A percentile compares a stretch with the other conserved stretches of the same genome.
These are phyloP conservation scores for Pachypanchax playfairii DNA, from an alignment of 2,113 vertebrate genomes.

Conservation along the genomic window DNA sequence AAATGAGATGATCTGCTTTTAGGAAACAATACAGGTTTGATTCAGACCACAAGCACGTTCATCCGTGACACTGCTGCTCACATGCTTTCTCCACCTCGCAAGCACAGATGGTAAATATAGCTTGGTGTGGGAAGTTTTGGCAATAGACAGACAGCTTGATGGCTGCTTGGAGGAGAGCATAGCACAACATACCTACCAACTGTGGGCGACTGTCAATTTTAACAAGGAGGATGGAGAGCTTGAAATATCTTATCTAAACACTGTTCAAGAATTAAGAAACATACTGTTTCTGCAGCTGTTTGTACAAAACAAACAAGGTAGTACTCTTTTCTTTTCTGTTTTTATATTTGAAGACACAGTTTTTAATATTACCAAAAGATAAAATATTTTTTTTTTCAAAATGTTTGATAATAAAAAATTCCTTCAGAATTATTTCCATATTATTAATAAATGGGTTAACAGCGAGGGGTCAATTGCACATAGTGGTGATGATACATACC, in stretches of 20 bases:
- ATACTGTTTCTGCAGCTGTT: constrained; percentile 3
- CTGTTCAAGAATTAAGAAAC: constrained; percentile 11
- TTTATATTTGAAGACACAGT: neutral
- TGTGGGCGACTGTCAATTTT: constrained; percentile 72
- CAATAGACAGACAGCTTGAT: constrained; percentile 62
- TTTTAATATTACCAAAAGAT: neutral
- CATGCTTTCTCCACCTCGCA: constrained; percentile 61
- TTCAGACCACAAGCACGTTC: constrained; percentile 51
- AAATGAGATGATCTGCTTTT: constrained; percentile 50
- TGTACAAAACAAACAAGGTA: neutral
- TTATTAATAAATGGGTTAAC: too few species aligned
- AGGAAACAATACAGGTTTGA: constrained; percentile 31
- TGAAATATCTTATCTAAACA: constrained; percentile 33
- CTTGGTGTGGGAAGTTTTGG: constrained; percentile 73
- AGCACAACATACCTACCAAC: constrained; percentile 63
- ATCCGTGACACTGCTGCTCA: constrained; percentile 60
- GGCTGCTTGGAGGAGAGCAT: constrained; percentile 57
- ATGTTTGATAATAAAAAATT: neutral
- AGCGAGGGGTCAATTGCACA: too few species aligned
- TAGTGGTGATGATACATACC: too few species aligned
- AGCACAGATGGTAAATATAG: constrained; percentile 71
- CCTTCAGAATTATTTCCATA: neutral
- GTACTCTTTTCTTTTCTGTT: neutral
- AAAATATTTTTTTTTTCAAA: constrained; percentile 1
- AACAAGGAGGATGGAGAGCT: constrained; percentile 46